Percentiles rank a stretch among this genome's conserved stretches.
phyloP scores from a whole-genome alignment of 2,888 invertebrate genomes.

The Apoderus coryli region DNA sequence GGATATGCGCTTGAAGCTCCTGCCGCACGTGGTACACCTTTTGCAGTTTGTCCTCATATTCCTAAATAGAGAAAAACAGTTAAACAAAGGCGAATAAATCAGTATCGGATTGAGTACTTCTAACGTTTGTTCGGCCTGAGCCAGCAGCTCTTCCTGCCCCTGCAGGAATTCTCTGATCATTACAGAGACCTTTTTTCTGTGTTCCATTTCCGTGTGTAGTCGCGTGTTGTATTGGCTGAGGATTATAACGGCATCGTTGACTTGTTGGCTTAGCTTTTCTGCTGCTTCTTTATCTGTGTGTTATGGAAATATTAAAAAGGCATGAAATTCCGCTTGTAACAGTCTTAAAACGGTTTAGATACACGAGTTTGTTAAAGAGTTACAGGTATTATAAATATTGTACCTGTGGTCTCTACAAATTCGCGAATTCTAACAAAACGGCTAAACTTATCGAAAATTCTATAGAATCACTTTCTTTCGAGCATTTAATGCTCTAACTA shows the following conservation, averaged over 20 bases:
- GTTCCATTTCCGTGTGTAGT: conserved; percentile 77
- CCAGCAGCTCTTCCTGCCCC: conserved; percentile 71
- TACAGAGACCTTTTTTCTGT: conserved; percentile 67
- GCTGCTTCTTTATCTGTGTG: conserved; percentile 61
- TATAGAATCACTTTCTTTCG: too few species aligned
- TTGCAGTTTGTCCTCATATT: conserved; percentile 78
- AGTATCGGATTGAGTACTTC: conserved; percentile 48
- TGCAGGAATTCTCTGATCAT: conserved; percentile 82
- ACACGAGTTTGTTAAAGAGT: too few species aligned
- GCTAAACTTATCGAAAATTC: too few species aligned
- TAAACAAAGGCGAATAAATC: neutral
- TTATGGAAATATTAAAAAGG: neutral
- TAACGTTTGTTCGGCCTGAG: conserved; percentile 73
- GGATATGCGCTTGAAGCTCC: conserved; percentile 84
- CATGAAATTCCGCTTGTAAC: too few species aligned
- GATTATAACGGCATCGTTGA: conserved; percentile 76
- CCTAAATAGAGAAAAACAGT: conserved; percentile 40
- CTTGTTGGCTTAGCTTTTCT: conserved; percentile 61
- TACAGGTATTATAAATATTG: too few species aligned
- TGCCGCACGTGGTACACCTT: conserved; percentile 75
- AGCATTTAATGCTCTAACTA: too few species aligned
- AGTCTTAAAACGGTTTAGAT: too few species aligned
- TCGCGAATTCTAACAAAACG: too few species aligned
- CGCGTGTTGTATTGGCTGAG: conserved; percentile 82
- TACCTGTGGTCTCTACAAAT: too few species aligned